Evolutionary conservation across 2,888 invertebrate species (phyloP), one percentile per base, ranked within the genome.

Genomic region (Andrena camellia): DNA sequence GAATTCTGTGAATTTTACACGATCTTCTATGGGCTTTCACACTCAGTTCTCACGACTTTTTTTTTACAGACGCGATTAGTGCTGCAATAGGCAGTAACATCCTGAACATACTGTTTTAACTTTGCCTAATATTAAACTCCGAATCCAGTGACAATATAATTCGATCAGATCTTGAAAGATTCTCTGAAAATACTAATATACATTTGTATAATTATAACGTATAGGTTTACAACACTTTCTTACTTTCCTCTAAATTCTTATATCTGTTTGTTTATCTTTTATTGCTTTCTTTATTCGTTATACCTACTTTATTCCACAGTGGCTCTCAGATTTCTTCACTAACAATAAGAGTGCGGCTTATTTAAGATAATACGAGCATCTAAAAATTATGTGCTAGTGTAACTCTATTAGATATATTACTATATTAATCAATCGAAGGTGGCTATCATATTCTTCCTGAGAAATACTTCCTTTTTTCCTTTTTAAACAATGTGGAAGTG

Each of bases 1-100:
- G 35, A 67, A 67, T 31, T 50, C 66, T 50, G 54, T 23, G 81
- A 60, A 79, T 7, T 66, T 79, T 74, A 48, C 69, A 74, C 35
- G 26, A 70, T 60, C 48, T 62, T 66, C 42, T 60, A 23, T 13
- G 10, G 29, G 26, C 48, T 54, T 74, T 62, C 42, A 52, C 33
- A 33, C 48, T 3, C 64, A n/a, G 13, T 74, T 81, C 69, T 10
- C 66, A 74, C 29, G 48, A 60, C 59, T 35, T 60, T 59, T 42
- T 69, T 63, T 66, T 50, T 52, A 33, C 54, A 67, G 20, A 4
- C 2, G 5, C 26, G 5, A 17, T n/a, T 26, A 31, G n/a, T n/a
- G 13, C 35, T 29, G 31, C 31, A 33, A 73, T 29, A 10, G 17
- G 26, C 13, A 20, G 20, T 54, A 63, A 52, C 8, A 62, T 20